Conservation (phyloP, 2,888 invertebrate species). For the Meliscaeva auricollis region DNA sequence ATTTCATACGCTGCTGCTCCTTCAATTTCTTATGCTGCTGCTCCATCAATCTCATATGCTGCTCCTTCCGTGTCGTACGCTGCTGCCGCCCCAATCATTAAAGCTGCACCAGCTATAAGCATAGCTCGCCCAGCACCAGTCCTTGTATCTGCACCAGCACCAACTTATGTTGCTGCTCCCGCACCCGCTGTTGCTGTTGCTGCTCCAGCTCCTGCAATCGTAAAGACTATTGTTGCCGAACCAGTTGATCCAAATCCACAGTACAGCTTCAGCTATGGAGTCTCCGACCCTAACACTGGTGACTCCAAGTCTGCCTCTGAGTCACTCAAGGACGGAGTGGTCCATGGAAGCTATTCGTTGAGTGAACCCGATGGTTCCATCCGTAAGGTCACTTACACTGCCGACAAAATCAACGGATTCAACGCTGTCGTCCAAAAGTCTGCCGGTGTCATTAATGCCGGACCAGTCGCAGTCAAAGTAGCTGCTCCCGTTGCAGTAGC, state of each 20-base stretch:
- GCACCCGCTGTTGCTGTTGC: slow-evolving; percentile 79
- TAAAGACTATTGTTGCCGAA: slow-evolving; percentile 78
- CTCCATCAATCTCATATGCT: slow-evolving; percentile 41
- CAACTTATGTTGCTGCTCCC: slow-evolving; percentile 71
- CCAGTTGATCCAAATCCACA: slow-evolving; percentile 85
- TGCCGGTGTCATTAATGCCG: slow-evolving; percentile 78
- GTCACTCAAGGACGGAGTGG: slow-evolving; percentile 87
- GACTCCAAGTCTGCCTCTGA: slow-evolving; percentile 85
- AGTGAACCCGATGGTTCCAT: slow-evolving; percentile 88
- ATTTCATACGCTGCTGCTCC: slow-evolving; percentile 30
- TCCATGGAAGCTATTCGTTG: slow-evolving; percentile 87
- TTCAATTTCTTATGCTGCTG: slow-evolving; percentile 15
- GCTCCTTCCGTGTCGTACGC: slow-evolving; percentile 50
- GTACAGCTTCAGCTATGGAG: slow-evolving; percentile 89
- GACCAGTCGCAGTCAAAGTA: slow-evolving; percentile 55
- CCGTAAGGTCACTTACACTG: slow-evolving; percentile 87
- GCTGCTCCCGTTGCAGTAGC: slow-evolving; percentile 21
- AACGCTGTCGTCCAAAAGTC: slow-evolving; percentile 88
- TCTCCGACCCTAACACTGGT: slow-evolving; percentile 88
- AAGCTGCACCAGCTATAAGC: slow-evolving; percentile 64
- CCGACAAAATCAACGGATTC: slow-evolving; percentile 88
- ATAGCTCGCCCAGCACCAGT: slow-evolving; percentile 70
- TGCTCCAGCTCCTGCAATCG: slow-evolving; percentile 78
- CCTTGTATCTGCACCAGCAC: slow-evolving; percentile 68
- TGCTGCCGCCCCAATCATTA: slow-evolving; percentile 48